phyloP scores from a whole-genome alignment of 2,113 vertebrate species.

The Corvus cornix region DNA sequence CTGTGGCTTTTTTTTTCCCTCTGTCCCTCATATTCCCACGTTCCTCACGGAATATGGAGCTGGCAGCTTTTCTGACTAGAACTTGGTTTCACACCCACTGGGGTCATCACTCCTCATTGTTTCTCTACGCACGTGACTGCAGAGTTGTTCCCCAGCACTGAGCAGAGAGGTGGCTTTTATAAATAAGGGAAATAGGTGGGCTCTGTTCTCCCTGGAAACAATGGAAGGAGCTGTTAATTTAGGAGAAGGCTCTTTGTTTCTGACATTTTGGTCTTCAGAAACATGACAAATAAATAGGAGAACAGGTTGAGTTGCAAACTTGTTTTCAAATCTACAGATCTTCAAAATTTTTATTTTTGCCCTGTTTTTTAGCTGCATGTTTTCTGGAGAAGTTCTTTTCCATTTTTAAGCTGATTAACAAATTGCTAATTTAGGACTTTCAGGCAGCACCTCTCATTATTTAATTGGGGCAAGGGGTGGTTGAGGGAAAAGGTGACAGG shows the following conservation, averaged over 20 bases:
- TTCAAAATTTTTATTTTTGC: background rate
- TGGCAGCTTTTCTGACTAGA: background rate
- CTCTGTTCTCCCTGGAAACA: constrained; percentile 24
- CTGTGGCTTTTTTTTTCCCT: background rate
- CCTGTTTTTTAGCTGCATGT: background rate
- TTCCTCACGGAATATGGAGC: background rate
- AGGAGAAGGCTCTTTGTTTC: background rate
- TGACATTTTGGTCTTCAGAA: background rate
- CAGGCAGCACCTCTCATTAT: background rate
- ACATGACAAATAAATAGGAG: background rate
- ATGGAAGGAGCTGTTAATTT: background rate
- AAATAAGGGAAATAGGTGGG: constrained; percentile 50
- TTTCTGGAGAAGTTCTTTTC: background rate
- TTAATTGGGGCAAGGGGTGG: background rate
- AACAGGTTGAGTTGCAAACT: background rate
- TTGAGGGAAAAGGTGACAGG: background rate
- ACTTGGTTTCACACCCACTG: constrained; percentile 2
- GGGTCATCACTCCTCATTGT: constrained; percentile 25
- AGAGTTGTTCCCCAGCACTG: background rate
- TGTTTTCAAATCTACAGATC: background rate
- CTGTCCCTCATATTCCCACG: background rate
- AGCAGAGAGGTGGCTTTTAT: background rate
- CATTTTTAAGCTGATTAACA: background rate
- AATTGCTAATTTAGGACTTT: background rate
- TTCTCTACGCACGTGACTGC: background rate